Evolutionary conservation across 1,140 invertebrate genomes (phyloP).

Genomic region (Leptinotarsa texana): DNA sequence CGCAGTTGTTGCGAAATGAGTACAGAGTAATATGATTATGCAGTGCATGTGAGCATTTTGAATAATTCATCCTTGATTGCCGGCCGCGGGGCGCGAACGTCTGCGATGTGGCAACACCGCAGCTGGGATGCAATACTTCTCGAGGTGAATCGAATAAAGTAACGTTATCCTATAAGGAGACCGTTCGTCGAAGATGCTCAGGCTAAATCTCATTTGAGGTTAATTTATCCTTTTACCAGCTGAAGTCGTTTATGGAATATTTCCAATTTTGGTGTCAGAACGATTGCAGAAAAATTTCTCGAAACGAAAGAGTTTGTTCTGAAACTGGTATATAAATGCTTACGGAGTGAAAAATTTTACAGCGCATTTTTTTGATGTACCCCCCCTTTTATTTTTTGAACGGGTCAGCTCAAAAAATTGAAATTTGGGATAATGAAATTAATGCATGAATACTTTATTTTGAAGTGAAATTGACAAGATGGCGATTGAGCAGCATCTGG

Average conservation of each 20-base stretch:
- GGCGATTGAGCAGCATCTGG: too few relatives aligned
- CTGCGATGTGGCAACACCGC: neutral
- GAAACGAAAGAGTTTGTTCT: too few relatives aligned
- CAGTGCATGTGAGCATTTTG: neutral
- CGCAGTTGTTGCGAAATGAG: neutral
- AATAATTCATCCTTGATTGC: neutral
- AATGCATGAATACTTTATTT: too few relatives aligned
- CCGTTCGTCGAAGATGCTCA: conserved; percentile 10
- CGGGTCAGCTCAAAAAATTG: too few relatives aligned
- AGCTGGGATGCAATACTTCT: conserved; percentile 1
- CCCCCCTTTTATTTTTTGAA: too few relatives aligned
- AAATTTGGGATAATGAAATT: too few relatives aligned
- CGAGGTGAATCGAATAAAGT: conserved; percentile 35
- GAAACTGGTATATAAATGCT: too few relatives aligned
- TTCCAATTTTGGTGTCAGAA: too few relatives aligned
- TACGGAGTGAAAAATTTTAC: too few relatives aligned
- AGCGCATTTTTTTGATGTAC: too few relatives aligned
- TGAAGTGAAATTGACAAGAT: too few relatives aligned
- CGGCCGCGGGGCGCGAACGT: neutral
- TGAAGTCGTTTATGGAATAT: neutral
- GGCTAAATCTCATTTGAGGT: neutral
- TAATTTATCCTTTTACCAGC: conserved; percentile 3
- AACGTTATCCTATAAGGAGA: conserved; percentile 24
- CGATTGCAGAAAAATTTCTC: too few relatives aligned
- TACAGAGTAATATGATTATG: neutral